Base-by-base conservation (phyloP, 2,888 invertebrate genomes). In the Pristionchus mayeri region DNA sequence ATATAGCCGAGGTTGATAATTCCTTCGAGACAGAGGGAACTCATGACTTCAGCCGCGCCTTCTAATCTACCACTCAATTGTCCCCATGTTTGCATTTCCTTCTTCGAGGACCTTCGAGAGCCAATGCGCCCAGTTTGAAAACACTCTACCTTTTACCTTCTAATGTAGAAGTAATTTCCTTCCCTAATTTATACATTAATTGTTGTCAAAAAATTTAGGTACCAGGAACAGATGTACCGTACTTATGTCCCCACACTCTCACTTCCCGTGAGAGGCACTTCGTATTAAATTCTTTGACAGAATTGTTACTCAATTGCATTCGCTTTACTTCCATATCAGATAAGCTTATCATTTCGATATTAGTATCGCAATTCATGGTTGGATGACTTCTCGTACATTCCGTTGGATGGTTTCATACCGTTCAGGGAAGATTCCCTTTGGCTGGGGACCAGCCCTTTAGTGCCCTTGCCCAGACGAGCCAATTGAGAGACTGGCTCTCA, bases 171-270 rank as follows among this genome's bases (percentile, higher is more conserved):
- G 21, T 37, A 67, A 18, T 37, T 21, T 4, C 18, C 7, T 40
- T 30, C 13, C 34, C 3, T 13, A 11, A 63, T 63, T 16, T 2
- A 30, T 18, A 34, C 11, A n/a, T n/a, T n/a, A n/a, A n/a, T n/a
- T n/a, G n/a, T n/a, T n/a, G n/a, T n/a, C 4, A 3, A 71, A 71
- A 71, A 71, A 44, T 9, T 71, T 30, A 6, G 71, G 71, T 44
- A 71, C 71, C 71, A 71, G 37, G 40, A 11, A 71, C 71, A 71
- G 34, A 63, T 63, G 71, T 71, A 71, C 71, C 71, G 71, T 37
- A 44, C 40, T n/a, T 16, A n/a, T 44, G n/a, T n/a, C n/a, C 24
- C 63, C 63, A 63, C 7, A 13, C 34, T 63, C 63, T 18, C 18
- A 34, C 4, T 3, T 4, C 34, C 30, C 63, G 63, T 63, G 13